Conservation (phyloP, 2,797 vertebrate genomes). For the Spinus olivaceus region DNA sequence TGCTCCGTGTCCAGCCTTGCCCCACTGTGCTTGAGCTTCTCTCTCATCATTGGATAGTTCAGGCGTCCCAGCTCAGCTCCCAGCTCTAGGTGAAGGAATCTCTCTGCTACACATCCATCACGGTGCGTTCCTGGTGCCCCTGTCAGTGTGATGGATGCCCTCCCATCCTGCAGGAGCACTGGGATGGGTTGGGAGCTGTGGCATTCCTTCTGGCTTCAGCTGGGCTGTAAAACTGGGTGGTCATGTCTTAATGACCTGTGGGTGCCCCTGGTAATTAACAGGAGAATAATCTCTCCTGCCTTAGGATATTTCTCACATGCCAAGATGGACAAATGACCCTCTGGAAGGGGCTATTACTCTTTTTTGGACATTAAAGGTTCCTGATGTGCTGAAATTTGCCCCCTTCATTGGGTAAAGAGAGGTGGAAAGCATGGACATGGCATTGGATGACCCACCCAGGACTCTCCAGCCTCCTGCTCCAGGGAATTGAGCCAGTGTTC, state of each 20-base stretch:
- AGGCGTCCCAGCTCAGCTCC: not conserved
- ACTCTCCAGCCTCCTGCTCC: not conserved
- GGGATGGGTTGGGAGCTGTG: not conserved
- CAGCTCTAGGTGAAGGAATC: not conserved
- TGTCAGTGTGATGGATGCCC: not conserved
- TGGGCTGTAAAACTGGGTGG: not conserved
- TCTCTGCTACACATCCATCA: not conserved
- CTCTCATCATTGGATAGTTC: not conserved
- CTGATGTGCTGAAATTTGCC: not conserved
- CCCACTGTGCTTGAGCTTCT: not conserved
- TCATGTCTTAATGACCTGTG: not conserved
- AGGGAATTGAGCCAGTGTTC: not conserved
- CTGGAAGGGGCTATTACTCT: not conserved
- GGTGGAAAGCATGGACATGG: not conserved
- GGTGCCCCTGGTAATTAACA: not conserved
- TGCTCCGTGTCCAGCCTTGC: not conserved
- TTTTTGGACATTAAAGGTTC: not conserved
- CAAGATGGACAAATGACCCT: not conserved
- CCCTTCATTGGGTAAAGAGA: not conserved
- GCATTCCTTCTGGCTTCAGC: not conserved
- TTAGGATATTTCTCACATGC: not conserved
- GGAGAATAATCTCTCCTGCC: not conserved
- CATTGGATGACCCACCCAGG: not conserved
- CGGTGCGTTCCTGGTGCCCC: fast-evolving
- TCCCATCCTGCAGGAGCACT: not conserved